Base-by-base conservation (phyloP, 2,113 vertebrate species). In the Psilopsiagon aymara region DNA sequence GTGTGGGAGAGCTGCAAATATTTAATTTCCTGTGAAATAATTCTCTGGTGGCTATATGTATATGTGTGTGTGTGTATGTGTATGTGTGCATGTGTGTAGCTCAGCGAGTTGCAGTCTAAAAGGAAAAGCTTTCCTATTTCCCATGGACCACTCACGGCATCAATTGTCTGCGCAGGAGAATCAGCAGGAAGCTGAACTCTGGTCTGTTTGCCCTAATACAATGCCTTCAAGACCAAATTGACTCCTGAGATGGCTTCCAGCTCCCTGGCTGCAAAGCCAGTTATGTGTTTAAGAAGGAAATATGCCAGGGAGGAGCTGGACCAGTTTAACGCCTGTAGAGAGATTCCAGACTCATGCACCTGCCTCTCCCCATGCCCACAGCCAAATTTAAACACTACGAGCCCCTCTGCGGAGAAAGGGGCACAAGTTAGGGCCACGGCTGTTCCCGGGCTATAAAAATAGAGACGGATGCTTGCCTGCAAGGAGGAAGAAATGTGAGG, bases 11-110 rank as follows among this genome's bases (percentile, higher is more conserved):
- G 80, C 62, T 91, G 89, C 84, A 94, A 95, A 95, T 90, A 94
- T 90, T 96, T 96, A 95, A 97, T 94, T 94, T 93, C 90, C 82
- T 94, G 89, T 76, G 86, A 96, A 97, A 95, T 84, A 96, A 95
- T 93, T 97, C 94, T 86, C 90, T 53, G 39, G 88, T 76, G 92
- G 41, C 3, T 89, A 55, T 67, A 68, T 66, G 57, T 55, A 53
- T 53, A 39, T 88, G 10, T 4, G 15, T 1, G 37, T 21, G 23
- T 9, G n/a, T 21, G 27, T 63, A 35, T 13, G 9, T 31, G 55
- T 68, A 35, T 13, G 9, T 31, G 55, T 68, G 44, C 7, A 6
- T 52, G 35, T 39, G 64, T 64, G 28, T 44, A 73, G 67, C 13
- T 85, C 87, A 53, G 80, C 60, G 70, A 90, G 75, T 93, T 53